Percentiles rank a stretch among this genome's conserved stretches.
These are phyloP conservation scores for Drosophila quinaria DNA, from an alignment of 2,888 invertebrate genomes.

Conservation along the genomic window DNA sequence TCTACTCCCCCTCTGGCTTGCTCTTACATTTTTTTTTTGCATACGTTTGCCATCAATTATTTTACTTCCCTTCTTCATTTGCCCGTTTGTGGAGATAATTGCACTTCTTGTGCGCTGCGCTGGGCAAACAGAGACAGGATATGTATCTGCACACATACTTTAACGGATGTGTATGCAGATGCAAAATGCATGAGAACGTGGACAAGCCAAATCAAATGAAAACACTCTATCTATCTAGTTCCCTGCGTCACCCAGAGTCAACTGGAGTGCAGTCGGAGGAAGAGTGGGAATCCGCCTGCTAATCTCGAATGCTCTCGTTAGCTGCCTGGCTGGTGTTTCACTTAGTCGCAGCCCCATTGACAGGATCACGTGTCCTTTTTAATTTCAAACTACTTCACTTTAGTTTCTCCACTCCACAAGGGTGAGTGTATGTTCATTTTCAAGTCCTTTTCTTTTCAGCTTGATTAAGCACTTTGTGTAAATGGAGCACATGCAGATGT, in stretches of 20 bases:
- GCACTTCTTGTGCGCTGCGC: constrained; percentile 73
- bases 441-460: constrained; percentile 73
- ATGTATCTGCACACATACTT: constrained; percentile 1
- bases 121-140: constrained; percentile 27
- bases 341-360: constrained; percentile 61
- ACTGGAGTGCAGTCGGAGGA: constrained; percentile 1
- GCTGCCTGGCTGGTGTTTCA: constrained; percentile 58
- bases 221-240: constrained; percentile 33
- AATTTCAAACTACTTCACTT: constrained; percentile 79
- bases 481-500: constrained; percentile 76
- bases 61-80: constrained; percentile 74
- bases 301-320: constrained; percentile 60
- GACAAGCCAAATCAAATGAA: constrained; percentile 71
- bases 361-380: constrained; percentile 80
- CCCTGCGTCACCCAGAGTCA: not conserved
- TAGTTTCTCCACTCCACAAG: constrained; percentile 49
- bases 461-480: constrained; percentile 83
- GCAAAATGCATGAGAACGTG: constrained; percentile 24
- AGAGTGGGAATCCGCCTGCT: constrained; percentile 29
- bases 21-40: constrained; percentile 9
- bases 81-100: constrained; percentile 76
- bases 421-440: constrained; percentile 42
- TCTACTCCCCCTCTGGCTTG: not conserved
- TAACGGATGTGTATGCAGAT: not conserved
- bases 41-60: constrained; percentile 61